Base-by-base conservation (phyloP, 2,113 vertebrate genomes). In the Syrmaticus mikado region DNA sequence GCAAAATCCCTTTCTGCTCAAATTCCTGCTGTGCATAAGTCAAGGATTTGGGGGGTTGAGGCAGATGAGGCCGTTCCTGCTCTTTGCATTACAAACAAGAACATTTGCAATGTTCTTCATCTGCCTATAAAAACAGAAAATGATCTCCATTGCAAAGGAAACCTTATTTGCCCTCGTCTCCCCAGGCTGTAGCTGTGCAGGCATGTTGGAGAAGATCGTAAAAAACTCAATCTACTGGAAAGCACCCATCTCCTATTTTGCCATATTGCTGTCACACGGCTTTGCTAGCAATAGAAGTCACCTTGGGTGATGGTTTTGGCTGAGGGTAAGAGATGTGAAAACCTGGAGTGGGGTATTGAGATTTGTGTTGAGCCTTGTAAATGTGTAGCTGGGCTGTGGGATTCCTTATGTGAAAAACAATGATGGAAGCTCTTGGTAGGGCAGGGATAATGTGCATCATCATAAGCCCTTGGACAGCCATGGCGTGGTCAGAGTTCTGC, bases 241-340 rank as follows among this genome's bases (percentile, higher is more conserved):
- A 80, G 41, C 5, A 13, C 5, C 20, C 52, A 28, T 53, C 55
- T 58, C 46, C 41, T 5, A 7, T 3, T 9, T 60, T 48, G 22
- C 17, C 22, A 20, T 1, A 1, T 36, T n/a, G 53, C n/a, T 60
- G 36, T 36, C 28, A 2, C 0, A 0, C 53, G 40, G 48, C 75
- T 85, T 68, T 85, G 48, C 46, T 57, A 60, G 82, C 27, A 76
- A 55, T 73, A 78, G 67, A 66, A 95, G 73, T 84, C 5, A 32
- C 88, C 73, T 78, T 75, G 83, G 83, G 80, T 93, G 70, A 57
- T 40, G 85, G 24, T 83, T 94, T 94, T 89, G 92, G 82, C 90
- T 53, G 57, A 92, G 85, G 4, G 21, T 3, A 48, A 87, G 84
- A 41, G 38, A 82, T 60, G 78, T 77, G 79, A 60, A 80, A 93